A percentile compares a stretch with the other conserved stretches of the same genome.
phyloP scores from a whole-genome alignment of 2,113 vertebrate genomes.

The Trochalopteron elliotii region DNA sequence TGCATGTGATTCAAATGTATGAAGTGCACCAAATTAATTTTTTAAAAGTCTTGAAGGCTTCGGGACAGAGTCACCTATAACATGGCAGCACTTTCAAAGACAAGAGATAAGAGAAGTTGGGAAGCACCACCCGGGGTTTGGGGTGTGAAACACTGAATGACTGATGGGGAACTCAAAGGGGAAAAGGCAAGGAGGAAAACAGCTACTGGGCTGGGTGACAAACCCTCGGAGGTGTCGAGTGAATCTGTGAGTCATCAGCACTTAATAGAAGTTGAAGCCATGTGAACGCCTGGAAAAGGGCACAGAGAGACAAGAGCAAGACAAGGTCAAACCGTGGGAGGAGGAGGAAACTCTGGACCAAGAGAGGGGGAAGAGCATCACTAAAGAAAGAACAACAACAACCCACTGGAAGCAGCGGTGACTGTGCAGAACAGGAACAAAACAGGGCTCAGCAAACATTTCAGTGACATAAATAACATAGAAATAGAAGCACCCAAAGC shows the following conservation, averaged over 20 bases:
- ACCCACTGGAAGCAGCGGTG: neutral
- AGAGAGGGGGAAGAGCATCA: neutral
- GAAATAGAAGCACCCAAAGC: neutral
- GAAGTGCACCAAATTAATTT: neutral
- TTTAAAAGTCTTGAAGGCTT: neutral
- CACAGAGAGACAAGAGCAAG: neutral
- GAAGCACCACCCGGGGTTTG: neutral
- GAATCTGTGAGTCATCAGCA: constrained; percentile 15
- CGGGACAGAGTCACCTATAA: neutral
- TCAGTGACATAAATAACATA: neutral
- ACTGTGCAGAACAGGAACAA: neutral
- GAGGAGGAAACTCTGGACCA: neutral
- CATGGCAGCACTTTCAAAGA: neutral
- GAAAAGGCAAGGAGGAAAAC: neutral
- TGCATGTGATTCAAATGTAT: neutral
- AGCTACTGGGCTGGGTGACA: neutral
- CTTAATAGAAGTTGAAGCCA: neutral
- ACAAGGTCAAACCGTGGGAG: neutral
- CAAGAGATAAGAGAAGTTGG: neutral
- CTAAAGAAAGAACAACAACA: neutral
- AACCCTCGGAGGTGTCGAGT: neutral
- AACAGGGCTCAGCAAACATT: neutral
- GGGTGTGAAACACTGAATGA: neutral
- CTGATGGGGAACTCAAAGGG: neutral
- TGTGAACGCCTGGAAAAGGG: neutral